phyloP scores from a whole-genome alignment of 2,888 invertebrate species.

The Oconnorella tubifera region DNA sequence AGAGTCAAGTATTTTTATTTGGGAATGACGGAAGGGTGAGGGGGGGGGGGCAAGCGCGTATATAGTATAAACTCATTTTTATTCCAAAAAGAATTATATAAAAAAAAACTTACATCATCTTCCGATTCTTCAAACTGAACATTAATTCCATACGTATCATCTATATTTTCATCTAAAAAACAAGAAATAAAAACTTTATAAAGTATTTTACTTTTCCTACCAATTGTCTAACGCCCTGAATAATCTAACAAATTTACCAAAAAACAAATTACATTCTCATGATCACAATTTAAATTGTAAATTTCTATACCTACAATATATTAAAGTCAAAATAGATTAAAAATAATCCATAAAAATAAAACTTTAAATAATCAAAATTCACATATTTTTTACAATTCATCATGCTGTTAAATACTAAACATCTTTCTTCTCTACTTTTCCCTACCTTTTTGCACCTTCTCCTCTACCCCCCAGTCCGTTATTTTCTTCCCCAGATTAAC shows the following conservation, averaged over 20 bases:
- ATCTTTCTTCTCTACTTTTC: too few species aligned
- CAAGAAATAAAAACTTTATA: background rate
- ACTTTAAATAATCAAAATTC: background rate
- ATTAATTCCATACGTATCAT: slow-evolving; percentile 97
- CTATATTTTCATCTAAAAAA: slow-evolving; percentile 77
- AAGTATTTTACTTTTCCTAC: background rate
- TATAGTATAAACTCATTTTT: too few species aligned
- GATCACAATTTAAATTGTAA: too few species aligned
- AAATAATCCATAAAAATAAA: too few species aligned
- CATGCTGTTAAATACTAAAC: background rate
- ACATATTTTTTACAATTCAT: background rate
- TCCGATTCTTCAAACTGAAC: slow-evolving; percentile 99
- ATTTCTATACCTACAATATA: too few species aligned
- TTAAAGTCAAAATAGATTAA: background rate
- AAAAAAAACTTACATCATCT: slow-evolving; percentile 68
- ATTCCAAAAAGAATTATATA: too few species aligned
- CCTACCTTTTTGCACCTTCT: slow-evolving; percentile 56
- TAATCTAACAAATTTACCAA: too few species aligned
- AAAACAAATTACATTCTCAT: too few species aligned
- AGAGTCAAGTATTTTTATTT: too few species aligned
- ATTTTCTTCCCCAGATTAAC: slow-evolving; percentile 92
- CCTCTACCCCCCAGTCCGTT: slow-evolving; percentile 73
- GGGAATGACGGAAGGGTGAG: too few species aligned
- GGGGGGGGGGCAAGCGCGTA: too few species aligned
- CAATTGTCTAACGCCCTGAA: background rate